Percentiles rank a stretch among this genome's conserved stretches.
Conservation (phyloP, 2,113 vertebrate genomes). For the Gadus chalcogrammus region DNA sequence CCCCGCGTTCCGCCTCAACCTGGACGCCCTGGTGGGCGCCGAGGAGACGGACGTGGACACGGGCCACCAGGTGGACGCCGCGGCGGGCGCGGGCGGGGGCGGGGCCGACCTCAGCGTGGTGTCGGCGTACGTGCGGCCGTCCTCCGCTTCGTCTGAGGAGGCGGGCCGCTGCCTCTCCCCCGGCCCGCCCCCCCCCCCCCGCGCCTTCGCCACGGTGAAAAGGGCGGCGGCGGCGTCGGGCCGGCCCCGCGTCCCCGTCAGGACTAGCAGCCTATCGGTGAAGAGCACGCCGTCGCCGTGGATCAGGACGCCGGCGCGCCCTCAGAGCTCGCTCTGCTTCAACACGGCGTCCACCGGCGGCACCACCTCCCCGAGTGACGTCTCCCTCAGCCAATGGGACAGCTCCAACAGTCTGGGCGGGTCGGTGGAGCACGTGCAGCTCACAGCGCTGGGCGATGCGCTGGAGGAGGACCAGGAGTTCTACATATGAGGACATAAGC, state of each 20-base stretch:
- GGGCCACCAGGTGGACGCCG: constrained; percentile 73
- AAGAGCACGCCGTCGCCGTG: constrained; percentile 3
- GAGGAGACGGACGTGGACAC: constrained; percentile 95
- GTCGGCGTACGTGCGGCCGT: constrained; percentile 79
- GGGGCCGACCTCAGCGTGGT: constrained; percentile 82
- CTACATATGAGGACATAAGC: constrained; percentile 73
- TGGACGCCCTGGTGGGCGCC: constrained; percentile 80
- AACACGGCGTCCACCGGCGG: constrained; percentile 18
- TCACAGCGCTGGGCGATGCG: not conserved
- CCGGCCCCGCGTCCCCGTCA: constrained; percentile 28
- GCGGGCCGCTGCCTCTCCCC: constrained; percentile 27
- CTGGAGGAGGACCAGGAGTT: constrained; percentile 75
- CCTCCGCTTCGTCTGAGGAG: constrained; percentile 52
- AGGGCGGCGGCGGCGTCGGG: constrained; percentile 32
- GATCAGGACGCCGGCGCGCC: constrained; percentile 5
- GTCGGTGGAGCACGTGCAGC: not conserved
- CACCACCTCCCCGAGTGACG: constrained; percentile 39
- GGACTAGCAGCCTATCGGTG: constrained; percentile 27
- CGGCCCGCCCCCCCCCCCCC: not conserved
- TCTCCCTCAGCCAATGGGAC: constrained; percentile 47
- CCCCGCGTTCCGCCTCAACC: constrained; percentile 71
- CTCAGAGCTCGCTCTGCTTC: constrained; percentile 2
- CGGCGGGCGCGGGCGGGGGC: constrained; percentile 29
- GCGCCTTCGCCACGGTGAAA: not conserved
- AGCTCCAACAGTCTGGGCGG: constrained; percentile 42